These are phyloP conservation scores for Percopsis transmontana DNA, from an alignment of 2,113 vertebrate genomes.

Conservation along the genomic window DNA sequence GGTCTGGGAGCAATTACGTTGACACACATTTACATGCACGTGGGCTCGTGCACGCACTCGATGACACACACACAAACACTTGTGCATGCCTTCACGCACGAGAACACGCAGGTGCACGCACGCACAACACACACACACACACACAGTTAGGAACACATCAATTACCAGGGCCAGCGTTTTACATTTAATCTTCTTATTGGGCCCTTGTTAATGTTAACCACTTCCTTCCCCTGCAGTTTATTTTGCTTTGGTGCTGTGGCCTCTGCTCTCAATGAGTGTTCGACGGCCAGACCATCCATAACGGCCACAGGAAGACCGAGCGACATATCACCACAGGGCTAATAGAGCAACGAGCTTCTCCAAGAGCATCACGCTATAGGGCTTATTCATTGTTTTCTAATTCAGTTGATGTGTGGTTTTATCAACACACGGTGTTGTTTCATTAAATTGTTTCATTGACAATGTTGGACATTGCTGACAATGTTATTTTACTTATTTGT, in stretches of 20 bases:
- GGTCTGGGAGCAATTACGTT: constrained; percentile 82
- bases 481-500: too few species aligned
- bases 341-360: neutral
- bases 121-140: constrained; percentile 61
- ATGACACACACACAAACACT: constrained; percentile 51
- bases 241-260: constrained; percentile 91
- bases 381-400: too few species aligned
- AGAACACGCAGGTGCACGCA: constrained; percentile 46
- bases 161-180: constrained; percentile 76
- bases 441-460: too few species aligned
- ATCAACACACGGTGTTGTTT: too few species aligned
- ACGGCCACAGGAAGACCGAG: constrained; percentile 73
- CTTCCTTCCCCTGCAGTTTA: constrained; percentile 89
- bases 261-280: constrained; percentile 79
- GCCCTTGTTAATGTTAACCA: constrained; percentile 84
- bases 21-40: constrained; percentile 33
- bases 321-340: neutral
- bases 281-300: constrained; percentile 76
- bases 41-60: too few species aligned
- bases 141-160: constrained; percentile 74
- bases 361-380: too few species aligned
- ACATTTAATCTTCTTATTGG: constrained; percentile 83
- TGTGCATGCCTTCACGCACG: constrained; percentile 46
- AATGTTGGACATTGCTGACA: too few species aligned
- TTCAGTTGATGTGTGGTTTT: too few species aligned